Percentiles rank a stretch among this genome's conserved stretches.
Conservation (phyloP, 2,888 invertebrate species). For the Spisula solida region DNA sequence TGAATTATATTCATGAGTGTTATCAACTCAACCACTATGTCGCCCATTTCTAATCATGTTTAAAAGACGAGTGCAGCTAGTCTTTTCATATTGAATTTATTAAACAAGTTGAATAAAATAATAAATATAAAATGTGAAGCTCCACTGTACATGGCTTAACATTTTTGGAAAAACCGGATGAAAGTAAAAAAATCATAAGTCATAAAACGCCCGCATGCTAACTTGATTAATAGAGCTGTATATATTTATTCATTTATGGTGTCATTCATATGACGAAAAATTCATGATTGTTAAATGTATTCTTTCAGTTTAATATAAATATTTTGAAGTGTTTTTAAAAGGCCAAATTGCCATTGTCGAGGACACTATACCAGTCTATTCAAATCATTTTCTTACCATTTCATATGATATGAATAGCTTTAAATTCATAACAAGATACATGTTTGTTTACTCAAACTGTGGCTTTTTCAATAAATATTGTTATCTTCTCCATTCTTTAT, state of each 20-base stretch:
- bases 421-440: slow-evolving; percentile 25
- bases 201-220: too few species aligned
- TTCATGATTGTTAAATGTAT: background rate
- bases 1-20: too few species aligned
- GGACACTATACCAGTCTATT: background rate
- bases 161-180: too few species aligned
- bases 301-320: background rate
- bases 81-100: too few species aligned
- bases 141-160: too few species aligned
- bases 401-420: slow-evolving; percentile 15
- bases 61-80: too few species aligned
- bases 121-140: too few species aligned
- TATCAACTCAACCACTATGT: too few species aligned
- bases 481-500: slow-evolving; percentile 25
- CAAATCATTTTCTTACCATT: slow-evolving; percentile 1
- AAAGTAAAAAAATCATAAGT: too few species aligned
- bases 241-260: slow-evolving; percentile 8
- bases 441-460: slow-evolving; percentile 18
- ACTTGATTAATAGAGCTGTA: background rate
- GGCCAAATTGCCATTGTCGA: background rate
- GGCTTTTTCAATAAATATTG: slow-evolving; percentile 36
- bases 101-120: too few species aligned
- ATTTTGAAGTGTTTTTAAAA: slow-evolving; percentile 16
- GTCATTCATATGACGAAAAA: background rate
- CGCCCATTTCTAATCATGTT: too few species aligned